Base-by-base conservation (phyloP, 2,888 invertebrate species). In the Coleophora flavipennella region DNA sequence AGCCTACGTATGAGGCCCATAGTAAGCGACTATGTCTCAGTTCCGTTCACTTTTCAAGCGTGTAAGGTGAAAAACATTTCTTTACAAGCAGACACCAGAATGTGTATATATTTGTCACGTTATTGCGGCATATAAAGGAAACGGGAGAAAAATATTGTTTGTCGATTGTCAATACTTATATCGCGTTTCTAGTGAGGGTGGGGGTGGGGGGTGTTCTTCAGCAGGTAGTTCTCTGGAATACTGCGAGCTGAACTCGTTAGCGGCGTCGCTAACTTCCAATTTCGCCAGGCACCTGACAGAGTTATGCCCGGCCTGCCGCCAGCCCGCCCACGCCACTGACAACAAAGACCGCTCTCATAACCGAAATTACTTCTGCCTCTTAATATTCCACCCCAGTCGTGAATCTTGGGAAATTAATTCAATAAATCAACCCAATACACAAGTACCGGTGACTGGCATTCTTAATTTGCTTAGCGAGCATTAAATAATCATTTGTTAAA, bases 341-440 rank as follows among this genome's bases (percentile, higher is more conserved):
- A 68, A 76, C 72, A 77, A 75, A 75, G 76, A 62, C 67, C 59
- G 53, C 57, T 57, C 55, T 70, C 70, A 70, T 71, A 73, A 67
- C 70, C 62, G 53, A 77, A 75, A 79, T 76, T 72, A 75, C 69
- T 73, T 70, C 66, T 61, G 50, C 72, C 68, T 73, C 69, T 73
- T 74, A 73, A 72, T 77, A 77, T 80, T 78, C 76, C 59, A 45
- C 52, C 62, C 61, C 45, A 56, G 63, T 59, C 67, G 63, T 66
- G 69, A 73, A 72, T 71, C 72, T 75, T 64, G 60, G 61, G 64
- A 76, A 77, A 79, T 79, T 80, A 75, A 79, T 79, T 78, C 67
- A 69, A 80, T 80, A 79, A 77, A 77, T 79, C 77, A 74, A 57
- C 48, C 53, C 51, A 51, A 55, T 57, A 59, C 62, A 50, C 65